Evolutionary conservation across 2,113 vertebrate genomes (phyloP), one percentile per base, ranked within the genome.

Genomic region (Lates calcarifer): DNA sequence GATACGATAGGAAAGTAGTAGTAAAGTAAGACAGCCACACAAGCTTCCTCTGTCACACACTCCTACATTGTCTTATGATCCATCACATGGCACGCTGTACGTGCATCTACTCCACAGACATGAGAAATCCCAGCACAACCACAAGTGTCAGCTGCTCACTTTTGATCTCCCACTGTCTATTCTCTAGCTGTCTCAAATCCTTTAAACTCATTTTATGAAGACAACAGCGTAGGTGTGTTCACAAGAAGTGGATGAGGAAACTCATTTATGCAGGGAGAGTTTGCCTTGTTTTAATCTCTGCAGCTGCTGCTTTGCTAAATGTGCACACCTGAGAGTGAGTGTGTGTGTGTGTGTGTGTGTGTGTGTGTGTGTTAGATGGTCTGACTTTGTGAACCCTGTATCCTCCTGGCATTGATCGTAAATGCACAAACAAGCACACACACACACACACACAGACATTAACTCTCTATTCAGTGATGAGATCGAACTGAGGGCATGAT

Each of bases 401-500:
- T 29, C 75, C 70, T 39, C 24, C 57, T 47, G 70, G 45, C 70
- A 84, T 39, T 57, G 78, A 87, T 84, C 35, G 35, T 53, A 85
- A 73, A 72, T 18, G 49, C 75, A 49, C 62, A 35, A 47, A 60
- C 20, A 70, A 45, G 47, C 64, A 68, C 20, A 61, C 20, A 37
- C 29, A 55, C 49, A 17, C 33, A 37, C 24, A 0, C 55, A 66
- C 31, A 74, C 57, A 58, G 75, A 62, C 60, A 74, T 43, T 31
- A 60, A 69, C 81, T 74, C 26, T 13, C 24, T 31, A 61, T 49
- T 85, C 87, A 53, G 72, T 56, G 77, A 74, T 79, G 82, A 43
- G 80, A 79, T 88, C 74, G 77, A 89, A 85, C 66, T 24, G 65
- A 81, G 84, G 83, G 72, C 63, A 57, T 63, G 74, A 89, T 92